Conservation (phyloP, 92 coral and sea anemone genomes). For the Zoanthus gigantus region DNA sequence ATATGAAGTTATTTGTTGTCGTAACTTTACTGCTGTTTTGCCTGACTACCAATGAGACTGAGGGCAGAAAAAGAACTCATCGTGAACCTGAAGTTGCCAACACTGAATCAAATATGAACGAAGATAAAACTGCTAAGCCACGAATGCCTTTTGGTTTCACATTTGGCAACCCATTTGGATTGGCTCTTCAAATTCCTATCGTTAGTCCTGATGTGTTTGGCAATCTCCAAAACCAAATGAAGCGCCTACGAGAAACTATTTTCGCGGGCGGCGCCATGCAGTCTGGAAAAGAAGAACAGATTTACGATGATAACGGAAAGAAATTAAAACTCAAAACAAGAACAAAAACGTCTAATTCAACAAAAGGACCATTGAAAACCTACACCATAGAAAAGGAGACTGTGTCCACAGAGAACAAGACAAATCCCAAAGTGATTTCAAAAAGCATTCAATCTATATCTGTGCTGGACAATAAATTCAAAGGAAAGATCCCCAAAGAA, state of each 20-base stretch:
- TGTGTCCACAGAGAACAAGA: conserved; percentile 77
- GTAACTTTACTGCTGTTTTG: conserved; percentile 36
- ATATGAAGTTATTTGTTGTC: conserved; percentile 34
- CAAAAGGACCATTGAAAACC: conserved; percentile 80
- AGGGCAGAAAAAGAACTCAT: conserved; percentile 64
- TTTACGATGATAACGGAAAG: conserved; percentile 40
- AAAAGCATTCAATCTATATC: conserved; percentile 77
- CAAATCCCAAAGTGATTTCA: conserved; percentile 69
- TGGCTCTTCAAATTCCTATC: conserved; percentile 83
- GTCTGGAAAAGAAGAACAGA: conserved; percentile 16
- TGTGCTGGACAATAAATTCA: conserved; percentile 64
- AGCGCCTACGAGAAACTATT: conserved; percentile 31
- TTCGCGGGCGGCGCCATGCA: conserved; percentile 12
- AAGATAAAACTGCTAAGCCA: conserved; percentile 36
- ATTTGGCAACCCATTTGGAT: conserved; percentile 62
- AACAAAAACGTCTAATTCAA: conserved; percentile 76
- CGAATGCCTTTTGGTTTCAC: conserved; percentile 52
- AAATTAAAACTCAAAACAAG: conserved; percentile 69
- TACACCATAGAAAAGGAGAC: conserved; percentile 77
- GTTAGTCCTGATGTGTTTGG: conserved; percentile 69
- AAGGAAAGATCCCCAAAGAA: conserved; percentile 48
- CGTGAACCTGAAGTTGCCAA: conserved; percentile 18
- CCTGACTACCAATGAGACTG: conserved; percentile 51
- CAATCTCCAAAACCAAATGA: conserved; percentile 56
- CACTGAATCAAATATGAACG: conserved; percentile 32